Evolutionary conservation across 2,888 invertebrate genomes (phyloP), one percentile per base, ranked within the genome.

Genomic region (Oscheius sp.): DNA sequence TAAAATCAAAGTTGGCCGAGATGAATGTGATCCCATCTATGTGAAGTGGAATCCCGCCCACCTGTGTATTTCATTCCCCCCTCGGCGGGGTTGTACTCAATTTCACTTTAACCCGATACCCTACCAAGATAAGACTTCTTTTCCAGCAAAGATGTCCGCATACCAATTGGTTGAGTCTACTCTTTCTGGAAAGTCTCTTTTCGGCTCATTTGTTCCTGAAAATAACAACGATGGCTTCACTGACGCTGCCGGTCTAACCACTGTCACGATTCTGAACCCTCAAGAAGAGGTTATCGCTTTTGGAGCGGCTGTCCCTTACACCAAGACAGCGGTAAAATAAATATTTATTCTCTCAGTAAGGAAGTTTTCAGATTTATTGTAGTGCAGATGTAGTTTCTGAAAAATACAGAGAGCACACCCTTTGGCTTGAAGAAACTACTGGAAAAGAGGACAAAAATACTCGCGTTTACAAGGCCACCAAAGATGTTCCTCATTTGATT

Each of bases 221-320:
- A 84, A 84, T 80, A 84, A 84, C 75, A 84, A 84, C 70, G 65
- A 78, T 20, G 77, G 78, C 37, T 76, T 82, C 55, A 63, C 71
- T 69, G 72, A 71, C 48, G 65, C 61, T 37, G 75, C 75, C n/a
- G 75, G 71, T 52, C 74, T 82, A 27, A 52, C 65, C 29, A 78
- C 82, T 12, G 80, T 79, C 3, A 78, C 82, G 0, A 76, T 84
- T 42, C 69, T 78, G 17, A 79, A 80, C 42, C 53, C 67, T 6
- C 77, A 72, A 46, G 65, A 75, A 8, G 55, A 75, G 15, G 78
- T 80, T 8, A 74, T 83, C 39, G 84, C 82, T 4, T 81, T 84
- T 48, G 84, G 84, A 29, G 74, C 82, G 23, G 79, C 79, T 68
- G 70, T 81, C 78, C 25, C n/a, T 39, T 42, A 37, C 20, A 45